Conservation (phyloP, 2,113 vertebrate species). For the Spea bombifrons region DNA sequence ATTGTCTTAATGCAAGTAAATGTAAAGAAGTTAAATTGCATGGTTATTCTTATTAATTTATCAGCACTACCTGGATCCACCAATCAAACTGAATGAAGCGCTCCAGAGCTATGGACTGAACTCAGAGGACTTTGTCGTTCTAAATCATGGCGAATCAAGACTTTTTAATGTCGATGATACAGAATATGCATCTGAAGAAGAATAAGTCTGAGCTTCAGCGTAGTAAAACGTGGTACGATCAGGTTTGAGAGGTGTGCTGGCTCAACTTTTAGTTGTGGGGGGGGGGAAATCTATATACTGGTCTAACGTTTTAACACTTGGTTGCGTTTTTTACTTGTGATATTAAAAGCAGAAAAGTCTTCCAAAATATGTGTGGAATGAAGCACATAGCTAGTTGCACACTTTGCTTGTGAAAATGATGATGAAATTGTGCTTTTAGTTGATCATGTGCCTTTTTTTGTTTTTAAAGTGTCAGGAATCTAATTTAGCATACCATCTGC, state of each 20-base stretch:
- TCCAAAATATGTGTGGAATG: background rate
- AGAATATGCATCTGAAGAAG: background rate
- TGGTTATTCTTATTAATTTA: conserved; percentile 8
- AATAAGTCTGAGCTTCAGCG: background rate
- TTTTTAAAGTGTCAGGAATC: background rate
- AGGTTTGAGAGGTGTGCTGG: background rate
- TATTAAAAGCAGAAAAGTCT: conserved; percentile 3
- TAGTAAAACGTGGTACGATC: background rate
- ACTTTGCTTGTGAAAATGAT: conserved; percentile 3
- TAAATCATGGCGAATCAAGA: conserved; percentile 87
- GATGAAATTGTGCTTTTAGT: background rate
- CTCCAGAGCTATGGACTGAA: conserved; percentile 77
- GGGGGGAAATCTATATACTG: background rate
- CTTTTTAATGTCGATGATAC: conserved; percentile 58
- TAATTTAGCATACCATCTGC: too few species aligned
- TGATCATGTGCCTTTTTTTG: conserved; percentile 22
- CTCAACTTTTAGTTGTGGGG: background rate
- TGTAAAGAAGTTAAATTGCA: too few species aligned
- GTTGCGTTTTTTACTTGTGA: background rate
- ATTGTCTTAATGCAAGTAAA: too few species aligned
- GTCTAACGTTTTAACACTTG: background rate
- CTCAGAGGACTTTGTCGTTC: conserved; percentile 81
- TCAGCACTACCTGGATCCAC: conserved; percentile 92
- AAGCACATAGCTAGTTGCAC: background rate
- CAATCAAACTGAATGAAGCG: conserved; percentile 76